These are phyloP conservation scores for Thinocorus orbignyianus DNA, from an alignment of 2,113 vertebrate genomes.

Conservation along the genomic window DNA sequence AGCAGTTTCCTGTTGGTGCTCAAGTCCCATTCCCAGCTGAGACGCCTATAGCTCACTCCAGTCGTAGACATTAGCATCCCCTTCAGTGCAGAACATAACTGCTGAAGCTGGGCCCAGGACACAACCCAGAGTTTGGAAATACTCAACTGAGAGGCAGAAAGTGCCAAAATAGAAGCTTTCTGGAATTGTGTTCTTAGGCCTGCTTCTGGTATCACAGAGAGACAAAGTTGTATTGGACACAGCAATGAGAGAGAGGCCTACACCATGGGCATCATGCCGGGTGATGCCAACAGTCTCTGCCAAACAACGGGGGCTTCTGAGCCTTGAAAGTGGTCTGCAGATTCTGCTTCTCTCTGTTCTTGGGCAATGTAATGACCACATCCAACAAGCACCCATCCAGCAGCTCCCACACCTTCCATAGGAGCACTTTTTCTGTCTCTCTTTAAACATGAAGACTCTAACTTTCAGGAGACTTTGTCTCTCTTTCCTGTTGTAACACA, in stretches of 20 bases:
- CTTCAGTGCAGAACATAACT: background rate
- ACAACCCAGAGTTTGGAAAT: background rate
- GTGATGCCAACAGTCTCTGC: background rate
- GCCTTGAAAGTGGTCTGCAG: background rate
- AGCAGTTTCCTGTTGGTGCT: background rate
- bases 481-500: background rate
- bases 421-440: background rate
- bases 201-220: background rate
- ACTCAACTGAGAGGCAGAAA: background rate
- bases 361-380: background rate
- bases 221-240: background rate
- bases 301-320: background rate
- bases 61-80: background rate
- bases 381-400: background rate
- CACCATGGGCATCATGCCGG: background rate
- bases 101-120: background rate
- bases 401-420: background rate
- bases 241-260: background rate
- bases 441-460: background rate
- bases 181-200: background rate
- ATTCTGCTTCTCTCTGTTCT: background rate
- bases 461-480: background rate
- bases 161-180: background rate
- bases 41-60: background rate
- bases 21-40: rapidly evolving